These are phyloP conservation scores for Diarsia brunnea DNA, from an alignment of 2,888 invertebrate species.

Conservation along the genomic window DNA sequence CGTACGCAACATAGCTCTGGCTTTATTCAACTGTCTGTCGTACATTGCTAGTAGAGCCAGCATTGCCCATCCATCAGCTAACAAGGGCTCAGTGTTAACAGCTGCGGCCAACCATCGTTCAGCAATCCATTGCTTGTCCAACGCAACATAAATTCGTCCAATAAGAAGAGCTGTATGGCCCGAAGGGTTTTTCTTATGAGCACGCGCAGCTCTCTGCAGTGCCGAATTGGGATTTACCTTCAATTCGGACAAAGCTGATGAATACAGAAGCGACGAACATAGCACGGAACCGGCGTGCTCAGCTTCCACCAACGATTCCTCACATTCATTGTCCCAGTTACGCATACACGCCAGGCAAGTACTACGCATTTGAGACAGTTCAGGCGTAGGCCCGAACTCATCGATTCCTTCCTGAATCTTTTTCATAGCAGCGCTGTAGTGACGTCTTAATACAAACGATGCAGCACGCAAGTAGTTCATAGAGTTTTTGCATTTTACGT, in stretches of 20 bases:
- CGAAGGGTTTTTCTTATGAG: slow-evolving; percentile 81
- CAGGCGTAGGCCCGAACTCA: slow-evolving; percentile 80
- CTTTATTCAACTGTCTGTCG: slow-evolving; percentile 78
- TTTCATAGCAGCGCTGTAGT: slow-evolving; percentile 75
- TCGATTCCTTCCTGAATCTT: slow-evolving; percentile 74
- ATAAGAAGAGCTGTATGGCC: slow-evolving; percentile 82
- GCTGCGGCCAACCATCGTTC: slow-evolving; percentile 85
- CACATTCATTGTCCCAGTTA: slow-evolving; percentile 83
- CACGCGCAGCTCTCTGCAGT: slow-evolving; percentile 84
- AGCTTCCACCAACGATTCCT: slow-evolving; percentile 75
- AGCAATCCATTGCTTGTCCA: slow-evolving; percentile 77
- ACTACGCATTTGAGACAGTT: slow-evolving; percentile 82
- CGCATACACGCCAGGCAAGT: slow-evolving; percentile 75
- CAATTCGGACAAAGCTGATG: slow-evolving; percentile 78
- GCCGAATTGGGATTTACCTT: slow-evolving; percentile 73
- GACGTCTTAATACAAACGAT: slow-evolving; percentile 75
- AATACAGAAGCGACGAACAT: slow-evolving; percentile 77
- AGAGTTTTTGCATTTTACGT: slow-evolving; percentile 55
- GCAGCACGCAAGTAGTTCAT: slow-evolving; percentile 82
- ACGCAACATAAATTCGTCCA: slow-evolving; percentile 77
- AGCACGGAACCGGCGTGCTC: slow-evolving; percentile 79
- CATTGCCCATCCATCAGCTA: slow-evolving; percentile 86
- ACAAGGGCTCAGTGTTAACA: slow-evolving; percentile 81
- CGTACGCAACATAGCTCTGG: slow-evolving; percentile 82
- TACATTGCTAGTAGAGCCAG: slow-evolving; percentile 82